Evolutionary conservation across 2,888 invertebrate genomes (phyloP).

Genomic region (Dorcus hopei): DNA sequence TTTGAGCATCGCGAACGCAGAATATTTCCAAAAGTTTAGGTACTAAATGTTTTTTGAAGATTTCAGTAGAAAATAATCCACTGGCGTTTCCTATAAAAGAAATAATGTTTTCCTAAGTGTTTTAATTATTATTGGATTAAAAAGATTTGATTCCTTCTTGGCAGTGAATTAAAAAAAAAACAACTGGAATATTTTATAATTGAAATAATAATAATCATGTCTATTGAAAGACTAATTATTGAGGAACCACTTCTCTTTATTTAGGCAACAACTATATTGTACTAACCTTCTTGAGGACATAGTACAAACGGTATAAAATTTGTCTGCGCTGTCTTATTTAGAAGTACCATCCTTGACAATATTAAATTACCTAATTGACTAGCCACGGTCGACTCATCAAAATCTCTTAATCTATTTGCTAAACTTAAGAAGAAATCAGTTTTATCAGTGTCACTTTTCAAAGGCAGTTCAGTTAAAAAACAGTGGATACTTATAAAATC

Average conservation of each 20-base stretch:
- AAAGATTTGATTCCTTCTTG: no score
- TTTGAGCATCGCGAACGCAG: conserved; percentile 80
- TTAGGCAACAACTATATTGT: no score
- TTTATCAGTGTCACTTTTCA: conserved; percentile 75
- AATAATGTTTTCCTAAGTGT: no score
- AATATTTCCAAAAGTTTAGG: conserved; percentile 78
- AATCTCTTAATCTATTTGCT: conserved; percentile 63
- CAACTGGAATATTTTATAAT: no score
- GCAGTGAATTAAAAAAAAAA: no score
- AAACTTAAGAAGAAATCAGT: conserved; percentile 73
- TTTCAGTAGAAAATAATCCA: conserved; percentile 64
- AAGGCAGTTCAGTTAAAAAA: conserved; percentile 76
- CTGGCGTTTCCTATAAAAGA: conserved; percentile 26
- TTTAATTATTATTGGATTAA: no score
- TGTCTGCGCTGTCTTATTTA: conserved; percentile 76
- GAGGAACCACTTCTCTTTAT: no score
- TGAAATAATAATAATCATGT: no score
- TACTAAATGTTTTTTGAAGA: conserved; percentile 71
- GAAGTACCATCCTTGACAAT: conserved; percentile 79
- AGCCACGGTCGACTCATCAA: conserved; percentile 79
- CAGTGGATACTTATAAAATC: conserved; percentile 81
- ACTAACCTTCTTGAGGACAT: conserved; percentile 55
- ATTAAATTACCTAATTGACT: conserved; percentile 74
- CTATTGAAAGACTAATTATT: no score
- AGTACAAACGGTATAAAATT: conserved; percentile 69